Evolutionary conservation across 2,797 vertebrate genomes (phyloP).

Genomic region (Premnoplex brunnescens): DNA sequence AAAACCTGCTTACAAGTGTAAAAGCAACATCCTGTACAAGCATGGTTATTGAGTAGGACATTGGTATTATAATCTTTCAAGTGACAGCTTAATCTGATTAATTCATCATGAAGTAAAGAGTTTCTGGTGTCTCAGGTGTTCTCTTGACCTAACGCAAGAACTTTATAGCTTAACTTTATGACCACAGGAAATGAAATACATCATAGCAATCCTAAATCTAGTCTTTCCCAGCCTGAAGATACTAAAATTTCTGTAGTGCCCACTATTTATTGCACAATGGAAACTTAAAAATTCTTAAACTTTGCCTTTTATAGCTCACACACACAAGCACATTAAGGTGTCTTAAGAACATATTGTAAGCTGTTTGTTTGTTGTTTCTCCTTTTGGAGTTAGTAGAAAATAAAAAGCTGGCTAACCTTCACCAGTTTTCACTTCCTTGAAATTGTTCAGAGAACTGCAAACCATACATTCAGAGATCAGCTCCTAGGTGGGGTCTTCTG

Average conservation of each 20-base stretch:
- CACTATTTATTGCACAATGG: neutral
- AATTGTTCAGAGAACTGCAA: neutral
- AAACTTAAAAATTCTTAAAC: neutral
- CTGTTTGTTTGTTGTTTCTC: neutral
- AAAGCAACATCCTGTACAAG: neutral
- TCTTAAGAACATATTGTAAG: neutral
- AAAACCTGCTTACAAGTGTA: neutral
- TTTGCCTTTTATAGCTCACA: neutral
- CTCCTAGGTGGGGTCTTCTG: neutral
- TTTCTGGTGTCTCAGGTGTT: neutral
- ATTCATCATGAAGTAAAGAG: neutral
- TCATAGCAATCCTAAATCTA: neutral
- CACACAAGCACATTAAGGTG: accelerated
- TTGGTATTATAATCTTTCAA: neutral
- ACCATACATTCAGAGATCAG: neutral
- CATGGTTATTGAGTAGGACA: neutral
- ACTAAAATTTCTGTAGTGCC: neutral
- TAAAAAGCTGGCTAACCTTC: neutral
- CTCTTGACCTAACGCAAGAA: neutral
- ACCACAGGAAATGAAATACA: neutral
- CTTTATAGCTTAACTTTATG: neutral
- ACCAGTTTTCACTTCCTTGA: neutral
- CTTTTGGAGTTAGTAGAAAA: neutral
- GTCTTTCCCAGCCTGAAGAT: neutral
- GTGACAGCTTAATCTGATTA: neutral